Base-by-base conservation (phyloP, 2,888 invertebrate species). In the Pachycephus smyrnensis region DNA sequence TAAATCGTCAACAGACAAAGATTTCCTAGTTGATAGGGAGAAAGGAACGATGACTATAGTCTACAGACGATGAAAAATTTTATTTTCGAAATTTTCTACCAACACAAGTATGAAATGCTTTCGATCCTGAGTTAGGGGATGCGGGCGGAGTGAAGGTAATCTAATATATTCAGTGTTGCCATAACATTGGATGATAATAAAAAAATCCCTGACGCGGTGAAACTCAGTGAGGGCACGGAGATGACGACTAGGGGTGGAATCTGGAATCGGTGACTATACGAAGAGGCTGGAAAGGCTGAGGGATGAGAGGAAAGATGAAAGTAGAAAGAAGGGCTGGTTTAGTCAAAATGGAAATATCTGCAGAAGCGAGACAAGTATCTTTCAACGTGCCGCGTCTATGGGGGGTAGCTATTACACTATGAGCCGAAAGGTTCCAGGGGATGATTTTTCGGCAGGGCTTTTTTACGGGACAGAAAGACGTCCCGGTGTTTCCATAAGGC, bases 121-220 rank as follows among this genome's bases (percentile, higher is more conserved):
- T 55, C 55, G 55, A 55, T 55, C 23, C 55, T 55, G 55, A 55
- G 55, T 55, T 55, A 55, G 55, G 55, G 55, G 55, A 55, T 23
- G 55, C 55, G 55, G 23, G 23, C 55, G 23, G 55, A 55, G 30
- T 9, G 71, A 68, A 75, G 30, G 71, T 76, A 77, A 77, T 75
- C 71, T 77, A 77, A 77, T 77, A 77, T 77, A 77, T 77, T 77
- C 77, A 77, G 77, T 77, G 77, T 77, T 77, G 75, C 77, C 77
- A 75, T 77, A 77, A 77, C 77, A 77, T 77, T 71, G 77, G 77
- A 77, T 77, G 75, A 77, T 77, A 77, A 77, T 77, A 77, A 77
- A 77, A 77, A 71, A 77, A 77, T 77, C 77, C 75, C 77, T 77
- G 77, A 77, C 77, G 69, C 30, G 30, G 77, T 55, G 55, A 55